Evolutionary conservation across 2,888 invertebrate genomes (phyloP), one percentile per base, ranked within the genome.

Genomic region (Mechanitis messenoides): DNA sequence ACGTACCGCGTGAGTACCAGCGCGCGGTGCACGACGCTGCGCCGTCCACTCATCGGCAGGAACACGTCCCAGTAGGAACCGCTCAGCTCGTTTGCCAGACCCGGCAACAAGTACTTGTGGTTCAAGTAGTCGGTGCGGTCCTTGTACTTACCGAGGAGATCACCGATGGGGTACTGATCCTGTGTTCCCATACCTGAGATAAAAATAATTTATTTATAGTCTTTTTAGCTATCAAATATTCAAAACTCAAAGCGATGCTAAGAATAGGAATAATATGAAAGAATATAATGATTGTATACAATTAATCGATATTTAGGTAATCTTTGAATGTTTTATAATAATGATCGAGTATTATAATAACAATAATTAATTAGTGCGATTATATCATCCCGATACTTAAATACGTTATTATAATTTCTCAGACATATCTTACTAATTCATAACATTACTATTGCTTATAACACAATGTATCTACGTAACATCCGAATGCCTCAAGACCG

Each of bases 111-210:
- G 72, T 93, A 92, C 71, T 92, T 91, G 73, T 93, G 94, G 77
- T 93, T 93, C 55, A 92, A 87, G 69, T 93, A 92, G 73, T 93
- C 93, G 46, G 95, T 95, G 61, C 94, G 91, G 12, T 92, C 93
- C 69, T 95, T 93, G 67, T 94, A 92, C 83, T 98, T 98, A 31
- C 97, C 97, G 59, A 96, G 94, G 11, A 98, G 84, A 78, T 98
- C 97, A 0, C 98, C 98, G 3, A 97, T 89, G 1, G 96, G 94
- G 75, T 97, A 98, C 80, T 96, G 95, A 81, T 98, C 97, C 79
- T 96, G 96, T 0, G 96, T 95, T 45, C 95, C 96, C 71, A 93
- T 91, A 31, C 94, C 93, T 93, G 73, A 7, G 76, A 71, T 55
- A 33, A 20, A 20, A 20, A 20, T 20, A 20, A 20, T 20, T 20